Evolutionary conservation across 2,888 invertebrate species (phyloP).

Genomic region (Cantharis rustica): DNA sequence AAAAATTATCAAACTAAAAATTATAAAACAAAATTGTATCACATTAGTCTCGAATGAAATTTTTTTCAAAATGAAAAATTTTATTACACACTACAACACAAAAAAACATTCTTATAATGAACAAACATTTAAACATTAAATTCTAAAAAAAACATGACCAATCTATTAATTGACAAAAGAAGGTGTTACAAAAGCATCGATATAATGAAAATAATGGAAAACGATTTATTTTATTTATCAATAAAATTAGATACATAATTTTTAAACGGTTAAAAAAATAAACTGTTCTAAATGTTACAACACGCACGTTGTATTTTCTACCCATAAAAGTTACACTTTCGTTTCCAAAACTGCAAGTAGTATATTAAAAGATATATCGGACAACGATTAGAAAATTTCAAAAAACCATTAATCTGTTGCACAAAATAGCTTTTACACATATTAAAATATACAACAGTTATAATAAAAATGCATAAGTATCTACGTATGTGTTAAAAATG

Average conservation of each 20-base stretch:
- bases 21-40: slow-evolving; percentile 1
- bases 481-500: neutral
- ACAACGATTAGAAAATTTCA: neutral
- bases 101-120: neutral
- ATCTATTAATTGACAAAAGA: neutral
- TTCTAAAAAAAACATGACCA: neutral
- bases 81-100: slow-evolving; percentile 1
- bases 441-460: slow-evolving; percentile 1
- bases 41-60: slow-evolving; percentile 11
- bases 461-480: slow-evolving; percentile 9
- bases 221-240: neutral
- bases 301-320: neutral
- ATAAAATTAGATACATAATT: neutral
- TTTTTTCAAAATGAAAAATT: slow-evolving; percentile 21
- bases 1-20: neutral
- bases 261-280: neutral
- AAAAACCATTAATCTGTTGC: slow-evolving; percentile 1
- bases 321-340: neutral
- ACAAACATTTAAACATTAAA: neutral
- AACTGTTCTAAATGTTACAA: neutral
- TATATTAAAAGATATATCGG: neutral
- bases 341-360: neutral
- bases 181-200: neutral
- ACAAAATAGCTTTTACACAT: slow-evolving; percentile 1
- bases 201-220: neutral